These are phyloP conservation scores for Charaxes varanes DNA, from an alignment of 1,140 invertebrate genomes.

Conservation along the genomic window DNA sequence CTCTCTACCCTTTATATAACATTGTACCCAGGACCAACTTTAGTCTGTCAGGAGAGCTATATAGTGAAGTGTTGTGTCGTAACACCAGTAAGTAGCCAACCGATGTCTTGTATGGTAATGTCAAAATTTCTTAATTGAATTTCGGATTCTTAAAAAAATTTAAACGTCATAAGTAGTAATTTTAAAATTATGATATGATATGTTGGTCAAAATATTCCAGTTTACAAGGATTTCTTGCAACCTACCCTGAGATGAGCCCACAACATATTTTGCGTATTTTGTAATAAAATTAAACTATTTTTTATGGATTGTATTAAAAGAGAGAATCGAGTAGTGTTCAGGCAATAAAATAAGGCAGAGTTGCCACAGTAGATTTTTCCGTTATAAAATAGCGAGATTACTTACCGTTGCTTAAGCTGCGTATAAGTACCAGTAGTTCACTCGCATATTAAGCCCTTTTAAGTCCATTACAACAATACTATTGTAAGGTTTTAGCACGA, in stretches of 20 bases:
- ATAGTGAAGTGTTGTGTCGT: slow-evolving; percentile 14
- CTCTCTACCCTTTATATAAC: slow-evolving; percentile 53
- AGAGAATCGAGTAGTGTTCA: no score
- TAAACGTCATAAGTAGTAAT: no score
- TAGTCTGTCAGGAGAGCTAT: slow-evolving; percentile 32
- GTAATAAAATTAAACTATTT: no score
- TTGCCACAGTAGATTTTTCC: not conserved
- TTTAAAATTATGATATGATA: no score
- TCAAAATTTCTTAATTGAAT: not conserved
- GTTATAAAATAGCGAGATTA: slow-evolving; percentile 7
- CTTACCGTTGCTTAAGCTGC: slow-evolving; percentile 7
- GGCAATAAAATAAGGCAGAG: not conserved
- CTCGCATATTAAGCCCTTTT: slow-evolving; percentile 6
- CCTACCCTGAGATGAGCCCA: no score
- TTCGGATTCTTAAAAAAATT: not conserved
- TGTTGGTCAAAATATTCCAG: no score
- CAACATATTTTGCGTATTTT: no score
- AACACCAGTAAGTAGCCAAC: no score
- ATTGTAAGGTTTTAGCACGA: no score
- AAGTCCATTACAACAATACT: no score
- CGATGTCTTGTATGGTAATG: not conserved
- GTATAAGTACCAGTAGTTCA: not conserved
- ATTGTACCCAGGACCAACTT: slow-evolving; percentile 35
- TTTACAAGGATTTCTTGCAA: no score
- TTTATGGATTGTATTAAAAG: no score